Base-by-base conservation (phyloP, 2,797 vertebrate genomes). In the Helicolenus hilgendorfi region DNA sequence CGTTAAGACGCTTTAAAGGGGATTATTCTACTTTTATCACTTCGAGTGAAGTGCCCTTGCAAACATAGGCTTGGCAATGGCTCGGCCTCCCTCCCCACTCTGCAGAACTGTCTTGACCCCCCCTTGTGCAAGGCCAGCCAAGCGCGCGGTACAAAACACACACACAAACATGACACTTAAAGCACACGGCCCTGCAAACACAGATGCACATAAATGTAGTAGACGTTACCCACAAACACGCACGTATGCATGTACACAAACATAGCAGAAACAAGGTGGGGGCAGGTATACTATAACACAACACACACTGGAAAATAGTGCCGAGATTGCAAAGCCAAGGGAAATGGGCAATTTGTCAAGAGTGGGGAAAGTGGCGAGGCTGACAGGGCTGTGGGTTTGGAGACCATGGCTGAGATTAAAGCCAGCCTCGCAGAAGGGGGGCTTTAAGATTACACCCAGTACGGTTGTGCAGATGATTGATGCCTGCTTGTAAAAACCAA, bases 21-120 rank as follows among this genome's bases (percentile, higher is more conserved):
- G 96, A 97, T 97, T 96, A 96, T 94, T 95, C 95, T 95, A 94
- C 95, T 96, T 96, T 96, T 96, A 96, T 96, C 95, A 96, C 96
- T 97, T 96, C 73, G 82, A 95, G 94, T 94, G 95, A 94, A 96
- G 93, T 96, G 95, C 93, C 93, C 95, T 94, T 90, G 91, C 95
- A 96, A 95, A 96, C 94, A 95, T 79, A 90, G 94, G 89, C 93
- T 96, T 91, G 95, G 93, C 85, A 82, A n/a, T 79, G 72, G 89
- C 89, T 84, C 15, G 75, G 70, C 91, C 73, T 82, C 86, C 80
- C 89, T 92, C 75, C 81, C 68, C 10, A 74, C 83, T 86, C 88
- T 58, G 79, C 87, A 86, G 70, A 88, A 94, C 94, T 89, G 89
- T 93, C 91, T 90, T 85, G 89, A 94, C 93, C 94, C 88, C 75